Base-by-base conservation (phyloP, 2,113 vertebrate species). In the Neofelis nebulosa region DNA sequence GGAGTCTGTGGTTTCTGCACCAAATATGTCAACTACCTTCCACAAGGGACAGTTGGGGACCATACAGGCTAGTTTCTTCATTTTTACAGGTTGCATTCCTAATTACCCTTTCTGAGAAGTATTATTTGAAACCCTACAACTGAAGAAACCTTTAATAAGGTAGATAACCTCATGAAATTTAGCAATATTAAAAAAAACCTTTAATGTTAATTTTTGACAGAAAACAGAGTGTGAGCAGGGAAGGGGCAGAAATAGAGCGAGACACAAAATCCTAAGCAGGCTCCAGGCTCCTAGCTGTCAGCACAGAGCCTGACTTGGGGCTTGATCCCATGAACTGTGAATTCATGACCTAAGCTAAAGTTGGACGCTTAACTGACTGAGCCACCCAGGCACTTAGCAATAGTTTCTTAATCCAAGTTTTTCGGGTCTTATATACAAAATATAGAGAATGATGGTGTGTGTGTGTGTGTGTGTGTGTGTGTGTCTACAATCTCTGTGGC, bases 391-490 rank as follows among this genome's bases (percentile, higher is more conserved):
- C 57, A 41, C 82, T 73, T 85, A 45, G 5, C 10, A 86, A 0
- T 91, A 29, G n/a, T 82, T 81, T 83, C 94, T 12, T 10, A 81
- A 93, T 87, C 7, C 11, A 94, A 55, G 14, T 55, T 89, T 86
- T 96, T 88, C 19, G 29, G 36, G 18, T 92, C 50, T 93, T 81
- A 8, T 41, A 57, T 25, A 78, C 76, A 93, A 94, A 97, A 94
- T 78, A 23, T 14, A 69, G 11, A 87, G 41, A 50, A 27, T 48
- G 15, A 27, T 38, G 15, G 45, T 0, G 5, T 55, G 63, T 12
- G 15, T 29, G 6, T 5, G 14, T 57, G 36, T 31, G 10, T 74
- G 50, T 68, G 4, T 52, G 3, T 83, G 11, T 69, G 38, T 71
- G 12, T 19, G 3, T 83, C 1, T 88, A n/a, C 21, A 50, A 10